A percentile compares a stretch with the other conserved stretches of the same genome.
phyloP scores from a whole-genome alignment of 2,113 vertebrate species.

The Tetrax tetrax region DNA sequence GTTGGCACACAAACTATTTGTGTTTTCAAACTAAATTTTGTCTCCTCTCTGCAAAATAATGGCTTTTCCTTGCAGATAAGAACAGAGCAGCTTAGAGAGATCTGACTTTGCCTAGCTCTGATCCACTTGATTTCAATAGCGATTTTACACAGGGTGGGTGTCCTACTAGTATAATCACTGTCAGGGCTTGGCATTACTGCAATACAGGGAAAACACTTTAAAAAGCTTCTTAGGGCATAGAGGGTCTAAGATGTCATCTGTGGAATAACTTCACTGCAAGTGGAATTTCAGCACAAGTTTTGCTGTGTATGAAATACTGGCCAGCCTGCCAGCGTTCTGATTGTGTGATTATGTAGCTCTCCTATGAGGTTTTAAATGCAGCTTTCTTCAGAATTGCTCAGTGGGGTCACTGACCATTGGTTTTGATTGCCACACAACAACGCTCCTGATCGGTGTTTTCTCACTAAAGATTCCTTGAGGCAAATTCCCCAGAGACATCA shows the following conservation, averaged over 20 bases:
- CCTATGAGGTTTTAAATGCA: neutral
- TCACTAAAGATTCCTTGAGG: neutral
- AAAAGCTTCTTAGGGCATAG: too few relatives aligned
- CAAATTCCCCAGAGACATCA: neutral
- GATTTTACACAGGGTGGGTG: neutral
- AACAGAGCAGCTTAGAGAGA: neutral
- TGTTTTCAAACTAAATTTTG: neutral
- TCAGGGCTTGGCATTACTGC: neutral
- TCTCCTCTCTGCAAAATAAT: neutral
- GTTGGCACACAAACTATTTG: neutral
- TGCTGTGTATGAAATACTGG: neutral
- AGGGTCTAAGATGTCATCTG: neutral
- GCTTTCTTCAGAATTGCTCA: neutral
- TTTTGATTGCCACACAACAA: neutral
- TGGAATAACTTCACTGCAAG: neutral
- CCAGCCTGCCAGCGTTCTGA: neutral
- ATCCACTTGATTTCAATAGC: neutral
- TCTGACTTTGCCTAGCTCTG: neutral
- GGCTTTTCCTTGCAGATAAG: neutral
- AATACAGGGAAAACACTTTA: neutral
- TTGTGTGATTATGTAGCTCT: neutral
- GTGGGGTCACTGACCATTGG: neutral
- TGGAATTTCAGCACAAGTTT: neutral
- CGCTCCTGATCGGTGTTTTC: neutral
- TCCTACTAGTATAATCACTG: neutral